Base-by-base conservation (phyloP, 2,797 vertebrate genomes). In the Cichlasoma orientale region DNA sequence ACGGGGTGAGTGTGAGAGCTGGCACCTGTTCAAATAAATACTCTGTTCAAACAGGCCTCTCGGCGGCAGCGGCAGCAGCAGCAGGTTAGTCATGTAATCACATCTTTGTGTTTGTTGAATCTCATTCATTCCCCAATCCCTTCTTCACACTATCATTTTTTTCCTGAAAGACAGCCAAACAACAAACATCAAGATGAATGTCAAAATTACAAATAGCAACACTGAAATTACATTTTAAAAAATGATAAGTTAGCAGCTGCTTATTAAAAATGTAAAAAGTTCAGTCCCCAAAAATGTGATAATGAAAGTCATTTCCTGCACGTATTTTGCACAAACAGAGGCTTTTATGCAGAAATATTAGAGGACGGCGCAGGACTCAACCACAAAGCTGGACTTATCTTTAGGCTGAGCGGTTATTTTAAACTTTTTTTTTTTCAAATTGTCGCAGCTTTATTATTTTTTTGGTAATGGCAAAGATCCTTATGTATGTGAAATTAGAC, bases 21-120 rank as follows among this genome's bases (percentile, higher is more conserved):
- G 80, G 69, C 90, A 92, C 84, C 91, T 93, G 90, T 86, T 89
- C 86, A 90, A 80, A 85, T 83, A 52, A 69, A 47, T 36, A 41
- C 56, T 10, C 71, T 74, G 58, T 77, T 85, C 69, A 88, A 90
- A 89, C 57, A 85, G 41, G 44, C 71, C 71, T 53, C 55, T 33
- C 38, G 18, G 41, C 23, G 25, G 27, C 21, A 52, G 27, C 31
- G 7, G 31, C 38, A 19, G 41, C 29, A 47, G 31, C 12, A 16
- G 38, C 31, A 59, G 21, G 36, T 56, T 13, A 31, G 12, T 59
- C 31, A 31, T 36, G 56, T 59, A 38, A 79, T 63, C 31, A 27
- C 29, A 19, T 10, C 16, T 38, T 3, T 71, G 47, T 5, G 47
- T 9, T 25, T 41, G 47, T 11, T 44, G 1, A 5, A 63, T 53